phyloP scores from a whole-genome alignment of 2,888 invertebrate species.

The Drosophila borealis region DNA sequence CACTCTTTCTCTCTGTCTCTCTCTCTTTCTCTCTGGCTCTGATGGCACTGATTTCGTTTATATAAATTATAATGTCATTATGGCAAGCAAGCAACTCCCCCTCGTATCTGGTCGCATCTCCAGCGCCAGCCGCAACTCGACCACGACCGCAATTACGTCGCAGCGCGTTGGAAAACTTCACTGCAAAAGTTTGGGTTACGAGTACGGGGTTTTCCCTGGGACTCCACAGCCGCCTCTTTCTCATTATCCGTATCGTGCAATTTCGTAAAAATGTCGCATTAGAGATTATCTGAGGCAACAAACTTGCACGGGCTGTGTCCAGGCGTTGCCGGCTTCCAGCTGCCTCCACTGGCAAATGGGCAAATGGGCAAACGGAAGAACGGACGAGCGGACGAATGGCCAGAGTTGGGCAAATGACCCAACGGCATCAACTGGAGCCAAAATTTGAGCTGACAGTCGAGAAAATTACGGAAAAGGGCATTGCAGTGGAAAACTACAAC shows the following conservation, averaged over 20 bases:
- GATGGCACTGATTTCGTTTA: slow-evolving; percentile 79
- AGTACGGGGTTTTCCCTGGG: slow-evolving; percentile 18
- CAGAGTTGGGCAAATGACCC: slow-evolving; percentile 60
- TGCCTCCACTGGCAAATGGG: slow-evolving; percentile 10
- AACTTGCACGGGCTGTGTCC: slow-evolving; percentile 65
- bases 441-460: slow-evolving; percentile 78
- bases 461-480: slow-evolving; percentile 78
- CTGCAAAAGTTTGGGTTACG: slow-evolving; percentile 16
- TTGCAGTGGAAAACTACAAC: slow-evolving; percentile 76
- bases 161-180: slow-evolving; percentile 54
- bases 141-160: slow-evolving; percentile 68
- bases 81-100: slow-evolving; percentile 67
- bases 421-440: slow-evolving; percentile 72
- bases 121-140: slow-evolving; percentile 35
- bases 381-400: slow-evolving; percentile 14
- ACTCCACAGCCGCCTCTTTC: slow-evolving; percentile 62
- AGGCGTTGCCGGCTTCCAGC: slow-evolving; percentile 16
- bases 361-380: slow-evolving; percentile 18
- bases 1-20: slow-evolving; percentile 16
- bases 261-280: slow-evolving; percentile 83
- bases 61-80: slow-evolving; percentile 84
- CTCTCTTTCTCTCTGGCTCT: slow-evolving; percentile 11
- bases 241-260: slow-evolving; percentile 80
- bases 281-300: slow-evolving; percentile 83
- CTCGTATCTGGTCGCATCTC: slow-evolving; percentile 16